Evolutionary conservation across 1,140 invertebrate genomes (phyloP).

Genomic region (Amyelois transitella): DNA sequence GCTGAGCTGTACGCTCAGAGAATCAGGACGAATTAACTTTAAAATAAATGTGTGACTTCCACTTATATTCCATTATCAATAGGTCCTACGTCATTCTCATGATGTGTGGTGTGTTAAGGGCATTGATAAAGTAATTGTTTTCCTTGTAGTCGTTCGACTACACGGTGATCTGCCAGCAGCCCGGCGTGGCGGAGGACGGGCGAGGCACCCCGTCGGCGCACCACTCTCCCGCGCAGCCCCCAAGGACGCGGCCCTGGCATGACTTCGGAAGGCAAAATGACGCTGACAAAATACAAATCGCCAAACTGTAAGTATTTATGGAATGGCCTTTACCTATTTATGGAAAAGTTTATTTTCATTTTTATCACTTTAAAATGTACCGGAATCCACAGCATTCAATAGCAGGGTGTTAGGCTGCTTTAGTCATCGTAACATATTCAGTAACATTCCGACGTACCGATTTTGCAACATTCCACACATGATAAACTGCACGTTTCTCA

Average conservation of each 20-base stretch:
- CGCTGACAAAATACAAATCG: conserved; percentile 97
- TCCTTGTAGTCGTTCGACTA: conserved; percentile 88
- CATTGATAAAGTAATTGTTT: conserved; percentile 8
- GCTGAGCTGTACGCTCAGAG: too few relatives aligned
- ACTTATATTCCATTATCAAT: too few relatives aligned
- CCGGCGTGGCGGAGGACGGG: conserved; percentile 73
- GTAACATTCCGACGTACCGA: not conserved
- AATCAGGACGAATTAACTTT: too few relatives aligned
- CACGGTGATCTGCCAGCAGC: conserved; percentile 87
- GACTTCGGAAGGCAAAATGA: conserved; percentile 94
- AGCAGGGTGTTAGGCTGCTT: too few relatives aligned
- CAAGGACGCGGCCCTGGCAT: conserved; percentile 89
- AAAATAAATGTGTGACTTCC: too few relatives aligned
- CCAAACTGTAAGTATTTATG: conserved; percentile 91
- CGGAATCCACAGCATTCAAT: not conserved
- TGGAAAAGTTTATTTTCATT: too few relatives aligned
- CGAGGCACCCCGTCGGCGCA: conserved; percentile 78
- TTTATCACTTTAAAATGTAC: too few relatives aligned
- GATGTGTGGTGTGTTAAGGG: too few relatives aligned
- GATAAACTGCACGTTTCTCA: not conserved
- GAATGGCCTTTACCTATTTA: too few relatives aligned
- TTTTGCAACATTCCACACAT: not conserved
- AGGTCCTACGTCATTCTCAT: too few relatives aligned
- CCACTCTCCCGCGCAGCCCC: conserved; percentile 77
- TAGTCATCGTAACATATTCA: not conserved